Base-by-base conservation (phyloP, 2,888 invertebrate genomes). In the Spilarctia lutea region DNA sequence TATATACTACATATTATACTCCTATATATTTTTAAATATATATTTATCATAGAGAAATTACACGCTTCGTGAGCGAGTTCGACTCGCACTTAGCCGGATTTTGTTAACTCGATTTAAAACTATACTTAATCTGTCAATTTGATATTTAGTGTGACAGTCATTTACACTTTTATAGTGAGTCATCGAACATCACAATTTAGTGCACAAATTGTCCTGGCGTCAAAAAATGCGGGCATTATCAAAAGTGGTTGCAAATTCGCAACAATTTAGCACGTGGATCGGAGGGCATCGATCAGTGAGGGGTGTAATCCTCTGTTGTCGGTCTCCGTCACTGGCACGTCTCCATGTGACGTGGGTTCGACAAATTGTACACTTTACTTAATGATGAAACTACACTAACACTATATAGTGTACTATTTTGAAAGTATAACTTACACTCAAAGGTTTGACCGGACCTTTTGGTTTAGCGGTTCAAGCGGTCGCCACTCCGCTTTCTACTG, bases 281-380 rank as follows among this genome's bases (percentile, higher is more conserved):
- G 33, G 52, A 20, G 70, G 42, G 33, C 65, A 75, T 75, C 75
- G 48, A 71, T 75, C 74, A 66, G 30, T 71, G 48, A 52, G 71
- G n/a, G 33, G n/a, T 33, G 63, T 75, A 75, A 75, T 75, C 71
- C 71, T 60, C 42, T 71, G 60, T 48, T 52, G 56, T 70, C 56
- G 60, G 68, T 75, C 74, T 48, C n/a, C 75, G 71, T 75, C 68
- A 75, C 30, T 70, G 56, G 16, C 56, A 35, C 8, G 71, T 70
- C 71, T 30, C 10, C 52, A 67, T 27, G 39, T 68, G 75, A 71
- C 68, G 71, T 35, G 48, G 71, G 71, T 63, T 13, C 67, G 56
- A 60, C 66, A 16, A 66, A 39, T 39, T 27, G 18, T 52, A 30
- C n/a, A 39, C 30, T 39, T 56, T 35, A n/a, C 48, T 16, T 72